Evolutionary conservation across 2,113 vertebrate genomes (phyloP).

Genomic region (Microtus pennsylvanicus): DNA sequence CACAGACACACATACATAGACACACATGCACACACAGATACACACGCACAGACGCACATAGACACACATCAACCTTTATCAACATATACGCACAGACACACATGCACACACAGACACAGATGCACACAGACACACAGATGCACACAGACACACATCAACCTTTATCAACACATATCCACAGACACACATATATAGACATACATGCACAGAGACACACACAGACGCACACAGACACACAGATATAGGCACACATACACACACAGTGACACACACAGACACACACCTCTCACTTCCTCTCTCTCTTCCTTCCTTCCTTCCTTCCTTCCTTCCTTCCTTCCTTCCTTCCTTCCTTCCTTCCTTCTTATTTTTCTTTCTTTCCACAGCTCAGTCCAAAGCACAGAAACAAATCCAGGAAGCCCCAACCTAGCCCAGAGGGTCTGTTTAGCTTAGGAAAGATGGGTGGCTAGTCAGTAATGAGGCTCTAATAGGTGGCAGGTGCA

Average conservation of each 20-base stretch:
- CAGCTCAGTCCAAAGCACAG: neutral
- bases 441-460: neutral
- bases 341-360: neutral
- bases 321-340: neutral
- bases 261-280: neutral
- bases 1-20: too few relatives aligned
- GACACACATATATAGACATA: neutral
- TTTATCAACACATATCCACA: neutral
- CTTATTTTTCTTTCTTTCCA: neutral
- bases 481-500: fast-evolving
- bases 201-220: neutral
- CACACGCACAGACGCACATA: too few relatives aligned
- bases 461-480: neutral
- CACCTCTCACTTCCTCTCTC: neutral
- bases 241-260: neutral
- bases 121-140: neutral
- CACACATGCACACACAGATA: too few relatives aligned
- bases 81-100: neutral
- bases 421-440: neutral
- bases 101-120: too few relatives aligned
- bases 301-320: fast-evolving
- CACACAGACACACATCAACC: neutral
- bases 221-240: neutral
- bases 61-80: too few relatives aligned
- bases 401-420: neutral